These are phyloP conservation scores for Spilogale gracilis DNA, from an alignment of 2,113 vertebrate genomes.

Conservation along the genomic window DNA sequence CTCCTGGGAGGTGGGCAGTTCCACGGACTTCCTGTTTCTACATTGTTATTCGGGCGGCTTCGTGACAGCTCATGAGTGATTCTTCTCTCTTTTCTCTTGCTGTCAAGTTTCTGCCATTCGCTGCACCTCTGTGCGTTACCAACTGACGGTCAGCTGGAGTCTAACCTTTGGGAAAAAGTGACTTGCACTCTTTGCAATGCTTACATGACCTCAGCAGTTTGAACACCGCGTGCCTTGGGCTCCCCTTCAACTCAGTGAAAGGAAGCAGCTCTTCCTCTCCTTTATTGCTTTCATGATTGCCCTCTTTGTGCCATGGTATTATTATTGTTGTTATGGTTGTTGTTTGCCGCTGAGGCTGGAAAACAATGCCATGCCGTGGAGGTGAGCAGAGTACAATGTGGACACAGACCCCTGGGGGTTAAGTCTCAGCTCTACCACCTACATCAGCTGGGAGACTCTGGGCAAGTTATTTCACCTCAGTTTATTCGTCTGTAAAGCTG, in stretches of 20 bases:
- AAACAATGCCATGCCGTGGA: background rate
- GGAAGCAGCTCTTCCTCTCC: background rate
- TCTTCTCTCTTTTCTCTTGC: background rate
- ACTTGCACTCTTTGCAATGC: background rate
- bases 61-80: background rate
- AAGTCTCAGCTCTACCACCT: background rate
- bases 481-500: background rate
- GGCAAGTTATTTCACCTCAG: background rate
- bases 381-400: background rate
- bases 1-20: background rate
- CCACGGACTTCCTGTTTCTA: background rate
- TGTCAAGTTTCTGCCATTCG: background rate
- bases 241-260: background rate
- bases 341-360: background rate
- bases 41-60: background rate
- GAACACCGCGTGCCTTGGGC: background rate
- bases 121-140: background rate
- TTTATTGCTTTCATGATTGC: background rate
- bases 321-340: background rate
- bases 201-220: background rate
- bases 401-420: too few species aligned
- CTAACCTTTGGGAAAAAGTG: background rate
- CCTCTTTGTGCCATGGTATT: background rate
- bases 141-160: background rate
- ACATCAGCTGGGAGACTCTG: background rate